Evolutionary conservation across 2,113 vertebrate species (phyloP).

Genomic region (Syrrhaptes paradoxus): DNA sequence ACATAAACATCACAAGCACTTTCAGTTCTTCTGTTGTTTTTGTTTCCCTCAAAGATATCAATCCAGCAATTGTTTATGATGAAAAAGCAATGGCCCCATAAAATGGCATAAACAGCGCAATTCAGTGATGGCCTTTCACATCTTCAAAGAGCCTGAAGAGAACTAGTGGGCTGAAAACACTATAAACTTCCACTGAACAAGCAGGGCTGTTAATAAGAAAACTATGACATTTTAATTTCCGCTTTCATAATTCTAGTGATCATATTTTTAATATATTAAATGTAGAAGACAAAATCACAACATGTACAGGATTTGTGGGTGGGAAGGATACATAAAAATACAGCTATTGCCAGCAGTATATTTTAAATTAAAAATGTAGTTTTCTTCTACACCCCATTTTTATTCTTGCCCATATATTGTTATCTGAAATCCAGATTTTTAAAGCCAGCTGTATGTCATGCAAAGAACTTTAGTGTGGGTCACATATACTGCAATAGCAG

Average conservation of each 20-base stretch:
- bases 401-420: not conserved
- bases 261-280: not conserved
- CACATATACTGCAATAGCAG: not conserved
- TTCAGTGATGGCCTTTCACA: not conserved
- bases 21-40: not conserved
- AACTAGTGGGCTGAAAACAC: not conserved
- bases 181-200: not conserved
- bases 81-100: not conserved
- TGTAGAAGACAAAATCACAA: not conserved
- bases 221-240: not conserved
- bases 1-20: not conserved
- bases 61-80: not conserved
- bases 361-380: not conserved
- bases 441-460: not conserved
- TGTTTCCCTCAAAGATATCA: not conserved
- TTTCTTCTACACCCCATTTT: not conserved
- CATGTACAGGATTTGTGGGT: not conserved
- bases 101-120: not conserved
- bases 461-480: not conserved
- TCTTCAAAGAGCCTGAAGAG: not conserved
- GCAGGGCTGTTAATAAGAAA: not conserved
- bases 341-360: not conserved
- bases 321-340: not conserved
- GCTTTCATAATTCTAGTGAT: not conserved
- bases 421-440: not conserved